Evolutionary conservation across 2,113 vertebrate species (phyloP).

Genomic region (Aldabrachelys gigantea): DNA sequence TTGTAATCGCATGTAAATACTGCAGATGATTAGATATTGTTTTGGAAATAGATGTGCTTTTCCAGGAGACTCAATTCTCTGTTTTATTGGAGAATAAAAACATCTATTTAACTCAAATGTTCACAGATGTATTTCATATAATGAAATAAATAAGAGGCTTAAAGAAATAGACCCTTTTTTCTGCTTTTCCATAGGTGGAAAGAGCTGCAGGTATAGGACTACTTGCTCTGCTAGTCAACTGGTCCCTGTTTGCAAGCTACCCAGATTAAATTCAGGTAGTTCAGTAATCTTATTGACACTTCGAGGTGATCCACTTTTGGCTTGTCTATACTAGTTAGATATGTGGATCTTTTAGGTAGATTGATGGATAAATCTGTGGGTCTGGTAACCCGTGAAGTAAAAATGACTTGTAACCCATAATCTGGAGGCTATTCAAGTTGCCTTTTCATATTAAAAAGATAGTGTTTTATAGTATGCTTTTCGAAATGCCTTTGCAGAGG

Average conservation of each 20-base stretch:
- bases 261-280: not conserved
- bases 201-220: not conserved
- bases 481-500: not conserved
- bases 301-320: not conserved
- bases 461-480: not conserved
- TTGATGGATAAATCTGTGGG: not conserved
- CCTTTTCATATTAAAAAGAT: not conserved
- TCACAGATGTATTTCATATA: not conserved
- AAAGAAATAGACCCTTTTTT: not conserved
- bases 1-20: not conserved
- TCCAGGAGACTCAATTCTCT: not conserved
- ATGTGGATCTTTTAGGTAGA: not conserved
- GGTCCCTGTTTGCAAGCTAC: not conserved
- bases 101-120: not conserved
- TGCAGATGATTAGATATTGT: not conserved
- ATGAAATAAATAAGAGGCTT: not conserved
- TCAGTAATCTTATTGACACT: not conserved
- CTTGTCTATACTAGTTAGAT: not conserved
- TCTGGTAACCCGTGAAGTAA: not conserved
- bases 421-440: not conserved
- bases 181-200: not conserved
- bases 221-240: not conserved
- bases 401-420: not conserved
- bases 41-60: not conserved
- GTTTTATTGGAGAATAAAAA: not conserved